These are phyloP conservation scores for Alectoris magna DNA, from an alignment of 2,797 vertebrate genomes.

Conservation along the genomic window DNA sequence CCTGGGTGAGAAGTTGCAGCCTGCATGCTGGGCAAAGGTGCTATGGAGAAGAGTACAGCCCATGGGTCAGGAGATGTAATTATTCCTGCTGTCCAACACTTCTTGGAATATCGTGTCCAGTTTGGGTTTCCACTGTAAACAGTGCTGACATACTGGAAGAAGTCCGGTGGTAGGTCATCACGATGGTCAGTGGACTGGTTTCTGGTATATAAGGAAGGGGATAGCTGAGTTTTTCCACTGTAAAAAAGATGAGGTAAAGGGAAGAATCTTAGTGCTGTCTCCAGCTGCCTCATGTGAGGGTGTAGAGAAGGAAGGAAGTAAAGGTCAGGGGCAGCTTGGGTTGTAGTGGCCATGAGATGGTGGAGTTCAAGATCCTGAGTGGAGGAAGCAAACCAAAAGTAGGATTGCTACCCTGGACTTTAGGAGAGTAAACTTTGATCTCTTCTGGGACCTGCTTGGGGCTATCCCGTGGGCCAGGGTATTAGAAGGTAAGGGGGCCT, in stretches of 20 bases:
- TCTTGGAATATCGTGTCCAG: background rate
- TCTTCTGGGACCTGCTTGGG: too few relatives aligned
- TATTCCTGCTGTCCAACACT: background rate
- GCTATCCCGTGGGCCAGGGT: too few relatives aligned
- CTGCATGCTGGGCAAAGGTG: too few relatives aligned
- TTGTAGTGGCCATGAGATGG: too few relatives aligned
- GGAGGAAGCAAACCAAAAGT: too few relatives aligned
- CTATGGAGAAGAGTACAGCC: background rate
- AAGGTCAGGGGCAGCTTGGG: too few relatives aligned
- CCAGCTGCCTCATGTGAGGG: background rate
- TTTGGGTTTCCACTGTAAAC: background rate
- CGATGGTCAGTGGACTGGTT: fast-evolving
- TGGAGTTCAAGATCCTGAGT: too few relatives aligned
- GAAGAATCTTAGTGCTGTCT: background rate
- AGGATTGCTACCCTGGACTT: too few relatives aligned
- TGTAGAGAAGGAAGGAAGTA: background rate
- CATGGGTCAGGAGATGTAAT: background rate
- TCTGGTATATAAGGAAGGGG: background rate
- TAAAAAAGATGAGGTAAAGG: background rate
- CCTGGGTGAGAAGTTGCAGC: background rate
- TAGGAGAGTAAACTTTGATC: too few relatives aligned
- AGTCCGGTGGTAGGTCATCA: background rate
- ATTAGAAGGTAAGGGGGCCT: too few relatives aligned
- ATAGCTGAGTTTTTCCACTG: background rate
- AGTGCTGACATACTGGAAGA: background rate